phyloP scores from a whole-genome alignment of 2,797 vertebrate genomes.

The Gambusia yucatana region DNA sequence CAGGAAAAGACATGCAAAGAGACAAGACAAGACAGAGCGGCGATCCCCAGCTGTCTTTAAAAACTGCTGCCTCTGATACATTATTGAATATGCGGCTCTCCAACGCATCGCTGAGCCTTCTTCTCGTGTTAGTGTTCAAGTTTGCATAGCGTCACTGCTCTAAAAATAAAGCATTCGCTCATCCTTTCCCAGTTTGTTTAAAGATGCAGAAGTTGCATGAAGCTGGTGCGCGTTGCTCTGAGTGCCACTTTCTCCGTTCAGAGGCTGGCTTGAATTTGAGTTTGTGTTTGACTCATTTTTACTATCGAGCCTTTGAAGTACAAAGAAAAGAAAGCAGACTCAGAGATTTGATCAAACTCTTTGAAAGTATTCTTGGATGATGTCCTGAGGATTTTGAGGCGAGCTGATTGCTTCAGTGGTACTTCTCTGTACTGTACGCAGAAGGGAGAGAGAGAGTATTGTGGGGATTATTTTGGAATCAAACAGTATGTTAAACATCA shows the following conservation, averaged over 20 bases:
- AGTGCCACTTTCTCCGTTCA: conserved; percentile 56
- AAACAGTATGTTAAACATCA: conserved; percentile 27
- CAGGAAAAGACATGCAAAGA: conserved; percentile 57
- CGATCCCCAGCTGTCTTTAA: conserved; percentile 74
- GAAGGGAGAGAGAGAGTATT: conserved; percentile 27
- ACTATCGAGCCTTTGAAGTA: conserved; percentile 41
- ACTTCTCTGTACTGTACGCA: conserved; percentile 35
- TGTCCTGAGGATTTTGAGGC: conserved; percentile 24
- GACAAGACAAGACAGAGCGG: conserved; percentile 65
- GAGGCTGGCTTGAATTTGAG: conserved; percentile 47
- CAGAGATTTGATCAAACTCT: conserved; percentile 51
- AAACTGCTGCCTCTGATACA: conserved; percentile 73
- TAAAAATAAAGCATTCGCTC: conserved; percentile 78
- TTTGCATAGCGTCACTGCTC: conserved; percentile 70
- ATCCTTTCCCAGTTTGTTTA: conserved; percentile 64
- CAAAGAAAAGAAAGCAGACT: conserved; percentile 36
- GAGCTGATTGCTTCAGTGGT: conserved; percentile 38
- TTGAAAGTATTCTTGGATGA: conserved; percentile 52
- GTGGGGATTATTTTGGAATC: conserved; percentile 40
- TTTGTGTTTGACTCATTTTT: conserved; percentile 54
- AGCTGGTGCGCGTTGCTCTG: conserved; percentile 39
- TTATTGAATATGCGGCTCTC: conserved; percentile 76
- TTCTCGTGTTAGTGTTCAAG: conserved; percentile 72
- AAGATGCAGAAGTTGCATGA: conserved; percentile 68
- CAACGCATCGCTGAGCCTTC: conserved; percentile 78